Conservation (phyloP, 2,797 vertebrate species). For the Hoplostethus atlanticus region DNA sequence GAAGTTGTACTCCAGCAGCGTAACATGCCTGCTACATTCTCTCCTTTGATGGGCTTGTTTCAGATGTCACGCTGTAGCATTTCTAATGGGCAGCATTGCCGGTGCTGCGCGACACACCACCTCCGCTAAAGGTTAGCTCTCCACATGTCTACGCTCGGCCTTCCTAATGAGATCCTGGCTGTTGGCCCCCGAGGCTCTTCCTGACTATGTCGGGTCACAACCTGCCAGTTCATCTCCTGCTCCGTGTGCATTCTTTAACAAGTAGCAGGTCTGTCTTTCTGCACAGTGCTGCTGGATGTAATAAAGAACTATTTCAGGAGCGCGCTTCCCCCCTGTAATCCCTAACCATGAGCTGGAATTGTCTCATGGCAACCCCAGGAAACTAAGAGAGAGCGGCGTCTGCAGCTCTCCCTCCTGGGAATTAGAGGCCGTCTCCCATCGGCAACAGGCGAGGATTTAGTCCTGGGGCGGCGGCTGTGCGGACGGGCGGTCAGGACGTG, state of each 20-base stretch:
- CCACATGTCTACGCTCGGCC: slow-evolving; percentile 41
- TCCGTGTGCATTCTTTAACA: slow-evolving; percentile 47
- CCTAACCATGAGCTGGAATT: slow-evolving; percentile 23
- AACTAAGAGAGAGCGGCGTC: neutral
- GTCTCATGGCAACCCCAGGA: slow-evolving; percentile 36
- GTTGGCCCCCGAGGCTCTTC: slow-evolving; percentile 57
- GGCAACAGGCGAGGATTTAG: slow-evolving; percentile 11
- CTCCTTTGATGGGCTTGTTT: slow-evolving; percentile 51
- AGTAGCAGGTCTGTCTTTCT: neutral
- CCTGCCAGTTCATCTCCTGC: slow-evolving; percentile 45
- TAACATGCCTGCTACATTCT: slow-evolving; percentile 23
- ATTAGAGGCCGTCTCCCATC: slow-evolving; percentile 17
- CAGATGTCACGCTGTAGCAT: slow-evolving; percentile 28
- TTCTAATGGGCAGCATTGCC: slow-evolving; percentile 3
- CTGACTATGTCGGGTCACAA: slow-evolving; percentile 54
- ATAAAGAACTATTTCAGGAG: slow-evolving; percentile 48
- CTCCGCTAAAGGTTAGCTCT: slow-evolving; percentile 29
- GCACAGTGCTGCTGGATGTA: slow-evolving; percentile 21
- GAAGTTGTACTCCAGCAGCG: slow-evolving; percentile 4
- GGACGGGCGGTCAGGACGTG: slow-evolving; percentile 40
- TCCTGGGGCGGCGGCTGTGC: slow-evolving; percentile 8
- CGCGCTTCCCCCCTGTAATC: slow-evolving; percentile 17
- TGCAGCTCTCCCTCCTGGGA: slow-evolving; percentile 6
- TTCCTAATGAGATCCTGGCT: slow-evolving; percentile 64
- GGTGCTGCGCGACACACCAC: neutral